These are phyloP conservation scores for Hyppa rectilinea DNA, from an alignment of 2,888 invertebrate genomes.

Conservation along the genomic window DNA sequence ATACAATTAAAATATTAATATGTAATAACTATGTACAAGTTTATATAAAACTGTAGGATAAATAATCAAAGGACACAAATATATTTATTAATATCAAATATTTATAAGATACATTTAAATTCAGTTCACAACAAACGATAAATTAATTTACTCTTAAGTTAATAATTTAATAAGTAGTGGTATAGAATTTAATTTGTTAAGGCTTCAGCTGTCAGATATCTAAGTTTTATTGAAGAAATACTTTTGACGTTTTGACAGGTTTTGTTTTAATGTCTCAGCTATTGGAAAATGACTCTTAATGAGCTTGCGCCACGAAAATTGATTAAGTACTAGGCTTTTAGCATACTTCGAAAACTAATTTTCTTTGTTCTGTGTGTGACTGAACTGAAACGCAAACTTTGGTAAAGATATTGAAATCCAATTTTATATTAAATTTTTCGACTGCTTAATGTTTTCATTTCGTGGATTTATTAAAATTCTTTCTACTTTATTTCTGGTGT, in stretches of 20 bases:
- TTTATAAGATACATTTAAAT: too few relatives aligned
- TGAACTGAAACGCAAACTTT: neutral
- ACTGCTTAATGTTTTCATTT: neutral
- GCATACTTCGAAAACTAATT: slow-evolving; percentile 1
- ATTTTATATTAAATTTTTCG: slow-evolving; percentile 16
- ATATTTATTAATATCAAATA: too few relatives aligned
- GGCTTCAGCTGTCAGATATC: neutral
- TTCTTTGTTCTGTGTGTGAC: slow-evolving; percentile 3
- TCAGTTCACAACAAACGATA: neutral
- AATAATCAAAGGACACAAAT: too few relatives aligned
- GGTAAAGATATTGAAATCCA: slow-evolving; percentile 19
- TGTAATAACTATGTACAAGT: too few relatives aligned
- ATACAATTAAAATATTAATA: too few relatives aligned
- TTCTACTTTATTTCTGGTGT: neutral
- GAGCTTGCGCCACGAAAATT: neutral
- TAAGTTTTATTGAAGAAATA: slow-evolving; percentile 11
- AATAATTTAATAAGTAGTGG: neutral
- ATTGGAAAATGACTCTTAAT: neutral
- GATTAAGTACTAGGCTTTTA: too few relatives aligned
- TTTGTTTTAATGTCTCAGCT: neutral
- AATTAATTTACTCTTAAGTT: neutral
- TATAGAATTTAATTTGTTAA: neutral
- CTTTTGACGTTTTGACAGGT: slow-evolving; percentile 2
- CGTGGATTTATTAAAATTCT: neutral
- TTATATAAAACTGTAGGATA: too few relatives aligned